Evolutionary conservation across 2,888 invertebrate species (phyloP).

Genomic region (Resseliella maxima): DNA sequence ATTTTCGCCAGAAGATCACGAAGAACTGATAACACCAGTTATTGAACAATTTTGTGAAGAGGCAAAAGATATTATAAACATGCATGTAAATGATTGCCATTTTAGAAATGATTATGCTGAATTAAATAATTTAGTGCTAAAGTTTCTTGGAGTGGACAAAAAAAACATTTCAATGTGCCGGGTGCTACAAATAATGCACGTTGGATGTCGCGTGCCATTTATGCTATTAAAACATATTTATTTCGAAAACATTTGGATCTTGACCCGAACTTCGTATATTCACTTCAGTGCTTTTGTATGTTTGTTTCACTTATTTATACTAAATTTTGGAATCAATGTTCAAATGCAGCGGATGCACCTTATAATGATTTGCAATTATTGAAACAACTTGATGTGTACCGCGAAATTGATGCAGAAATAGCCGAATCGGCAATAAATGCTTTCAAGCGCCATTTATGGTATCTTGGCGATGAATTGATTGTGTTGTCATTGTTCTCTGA

Average conservation of each 20-base stretch:
- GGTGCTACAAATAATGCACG: neutral
- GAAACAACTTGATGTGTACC: neutral
- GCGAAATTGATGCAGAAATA: neutral
- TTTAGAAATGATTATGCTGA: neutral
- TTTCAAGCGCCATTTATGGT: constrained; percentile 15
- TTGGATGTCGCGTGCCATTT: neutral
- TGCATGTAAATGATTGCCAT: neutral
- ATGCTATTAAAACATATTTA: neutral
- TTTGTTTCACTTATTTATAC: constrained; percentile 12
- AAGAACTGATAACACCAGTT: neutral
- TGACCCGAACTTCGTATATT: neutral
- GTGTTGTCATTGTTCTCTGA: neutral
- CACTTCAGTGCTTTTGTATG: neutral
- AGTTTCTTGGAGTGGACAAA: neutral
- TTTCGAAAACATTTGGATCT: neutral
- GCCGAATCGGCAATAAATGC: neutral
- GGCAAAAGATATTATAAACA: neutral
- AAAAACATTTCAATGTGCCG: neutral
- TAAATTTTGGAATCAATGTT: constrained; percentile 4
- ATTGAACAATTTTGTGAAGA: neutral
- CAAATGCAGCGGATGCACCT: constrained; percentile 17
- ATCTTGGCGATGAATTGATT: constrained; percentile 6
- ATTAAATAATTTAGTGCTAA: neutral
- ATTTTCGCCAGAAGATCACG: neutral
- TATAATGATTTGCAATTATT: constrained; percentile 22